Evolutionary conservation across 2,797 vertebrate species (phyloP), one percentile per base, ranked within the genome.

Genomic region (Lerista edwardsae): DNA sequence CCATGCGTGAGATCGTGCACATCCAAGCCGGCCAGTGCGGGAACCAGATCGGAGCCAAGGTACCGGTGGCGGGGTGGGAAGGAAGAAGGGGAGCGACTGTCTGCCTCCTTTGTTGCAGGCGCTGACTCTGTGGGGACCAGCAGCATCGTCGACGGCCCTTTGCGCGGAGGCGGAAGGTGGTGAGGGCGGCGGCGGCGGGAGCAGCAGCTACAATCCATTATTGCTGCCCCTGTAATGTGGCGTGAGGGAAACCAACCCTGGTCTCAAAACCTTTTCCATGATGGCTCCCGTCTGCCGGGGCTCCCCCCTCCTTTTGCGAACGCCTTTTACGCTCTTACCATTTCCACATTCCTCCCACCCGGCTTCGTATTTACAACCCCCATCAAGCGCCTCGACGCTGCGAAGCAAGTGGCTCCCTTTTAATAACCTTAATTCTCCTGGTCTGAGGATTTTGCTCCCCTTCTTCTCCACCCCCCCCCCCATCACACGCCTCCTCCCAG

Each of bases 21-120:
- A 97, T 99, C 92, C 98, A 99, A 94, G 98, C 98, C 2, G 98
- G 98, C 75, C 98, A 99, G 88, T 99, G 98, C 85, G 98, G 98
- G 62, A 99, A 99, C 91, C 97, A 98, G 95, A 98, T 98, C n/a
- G 98, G 98, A 6, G 98, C 98, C 51, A 99, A 99, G 98, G 98
- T 98, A 95, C 23, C 25, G 8, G 4, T 12, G 7, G 29, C 3
- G 62, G 55, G 11, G 29, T 12, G 29, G 19, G 14, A 29, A 29
- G 14, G 6, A 12, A 64, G 17, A 1, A 1, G 15, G 1, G 0
- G 47, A 8, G 19, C 34, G 39, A 17, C n/a, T n/a, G n/a, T n/a
- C n/a, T 3, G 2, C 41, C 15, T 36, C 67, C 27, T 14, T 72
- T 51, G 39, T 44, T 61, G 72, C 21, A 25, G 41, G 14, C 4